Evolutionary conservation across 2,888 invertebrate genomes (phyloP), one percentile per base, ranked within the genome.

Genomic region (Allophyes oxyacanthae): DNA sequence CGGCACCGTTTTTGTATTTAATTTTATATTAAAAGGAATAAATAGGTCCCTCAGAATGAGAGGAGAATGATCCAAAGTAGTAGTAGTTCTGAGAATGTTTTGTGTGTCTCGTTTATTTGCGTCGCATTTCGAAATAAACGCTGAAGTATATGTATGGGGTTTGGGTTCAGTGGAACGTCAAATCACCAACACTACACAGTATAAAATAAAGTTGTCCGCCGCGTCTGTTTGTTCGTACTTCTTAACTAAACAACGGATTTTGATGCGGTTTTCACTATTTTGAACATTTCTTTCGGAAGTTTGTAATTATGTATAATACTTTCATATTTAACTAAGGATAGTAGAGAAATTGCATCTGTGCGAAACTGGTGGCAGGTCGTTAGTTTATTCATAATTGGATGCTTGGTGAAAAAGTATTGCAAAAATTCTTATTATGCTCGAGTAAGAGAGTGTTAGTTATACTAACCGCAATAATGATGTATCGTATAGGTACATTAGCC

Each of bases 31-130:
- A 64, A 48, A 37, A 15, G n/a, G n/a, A n/a, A n/a, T n/a, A 14
- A 40, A 28, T 42, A 26, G 6, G 11, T 37, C 32, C 53, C 43
- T 10, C 9, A 25, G 33, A 20, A 43, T 10, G 26, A 38, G 33
- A 54, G 36, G 14, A 49, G 34, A 52, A 48, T 45, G 14, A 49
- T 36, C 33, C 38, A 33, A 54, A 45, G 52, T 48, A 53, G 59
- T 54, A 11, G 59, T 53, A 49, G 34, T 53, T 56, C 53, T 50
- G 38, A 49, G 48, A 62, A 57, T 67, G 38, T 50, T 52, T 36
- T 49, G 41, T 44, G 30, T 6, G 28, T 45, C 48, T 50, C 33
- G 60, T 48, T 68, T 76, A 73, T 68, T 75, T 69, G 64, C 15
- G 65, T 61, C 58, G 28, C 43, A 43, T 42, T 53, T 53, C 30